Conservation (phyloP, 1,140 invertebrate genomes). For the Psix sp. region DNA sequence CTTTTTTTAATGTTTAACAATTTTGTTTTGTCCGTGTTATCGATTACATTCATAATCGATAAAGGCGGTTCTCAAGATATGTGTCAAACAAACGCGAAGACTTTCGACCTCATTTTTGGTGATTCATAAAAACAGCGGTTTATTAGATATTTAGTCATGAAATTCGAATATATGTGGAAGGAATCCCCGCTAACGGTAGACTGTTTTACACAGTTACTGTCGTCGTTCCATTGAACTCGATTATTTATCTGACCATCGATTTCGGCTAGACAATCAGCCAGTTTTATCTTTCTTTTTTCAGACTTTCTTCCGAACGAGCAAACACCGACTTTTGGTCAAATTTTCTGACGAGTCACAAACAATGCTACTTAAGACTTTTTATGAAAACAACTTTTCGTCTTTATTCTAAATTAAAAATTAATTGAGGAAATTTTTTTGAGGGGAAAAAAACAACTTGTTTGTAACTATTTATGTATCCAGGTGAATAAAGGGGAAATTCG, state of each 20-base stretch:
- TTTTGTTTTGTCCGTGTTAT: no score
- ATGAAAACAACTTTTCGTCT: no score
- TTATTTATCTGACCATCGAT: conserved; percentile 42
- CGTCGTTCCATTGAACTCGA: conserved; percentile 33
- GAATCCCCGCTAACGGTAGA: conserved; percentile 35
- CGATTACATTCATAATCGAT: no score
- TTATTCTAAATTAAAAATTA: no score
- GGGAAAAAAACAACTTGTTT: no score
- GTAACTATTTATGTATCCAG: no score
- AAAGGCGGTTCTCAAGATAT: conserved; percentile 9
- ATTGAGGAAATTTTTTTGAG: no score
- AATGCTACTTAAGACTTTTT: no score
- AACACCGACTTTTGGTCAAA: no score
- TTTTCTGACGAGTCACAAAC: no score
- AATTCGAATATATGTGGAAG: conserved; percentile 25
- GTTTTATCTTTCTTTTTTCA: conserved; percentile 10
- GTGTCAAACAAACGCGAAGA: conserved; percentile 29
- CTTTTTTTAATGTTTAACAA: no score
- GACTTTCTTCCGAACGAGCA: conserved; percentile 20
- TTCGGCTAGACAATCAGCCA: conserved; percentile 29
- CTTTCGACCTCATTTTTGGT: conserved; percentile 40
- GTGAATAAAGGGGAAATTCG: no score
- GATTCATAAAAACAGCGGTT: conserved; percentile 32
- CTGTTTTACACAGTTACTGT: conserved; percentile 36
- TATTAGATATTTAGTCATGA: conserved; percentile 42